A percentile compares a stretch with the other conserved stretches of the same genome.
Evolutionary conservation across 1,140 invertebrate species (phyloP).

Genomic region (Drosophila baimaii): DNA sequence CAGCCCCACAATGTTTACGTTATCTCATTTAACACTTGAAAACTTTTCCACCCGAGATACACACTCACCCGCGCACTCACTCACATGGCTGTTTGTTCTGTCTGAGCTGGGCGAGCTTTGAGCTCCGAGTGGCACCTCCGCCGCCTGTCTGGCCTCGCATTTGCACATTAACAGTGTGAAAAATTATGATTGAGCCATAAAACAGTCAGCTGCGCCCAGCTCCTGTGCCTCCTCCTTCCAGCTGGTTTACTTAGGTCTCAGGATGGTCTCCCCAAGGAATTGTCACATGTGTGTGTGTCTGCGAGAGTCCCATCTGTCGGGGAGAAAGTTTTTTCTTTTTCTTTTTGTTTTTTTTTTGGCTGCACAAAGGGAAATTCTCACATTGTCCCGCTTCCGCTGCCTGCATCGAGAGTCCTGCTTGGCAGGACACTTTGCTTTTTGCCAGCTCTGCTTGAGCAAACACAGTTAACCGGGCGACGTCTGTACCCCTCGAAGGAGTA

Average conservation of each 20-base stretch:
- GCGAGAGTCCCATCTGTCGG: slow-evolving; percentile 2
- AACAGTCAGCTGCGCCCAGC: slow-evolving; percentile 72
- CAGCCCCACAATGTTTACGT: slow-evolving; percentile 67
- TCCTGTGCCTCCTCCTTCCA: slow-evolving; percentile 7
- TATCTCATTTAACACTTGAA: slow-evolving; percentile 83
- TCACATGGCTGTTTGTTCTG: slow-evolving; percentile 21
- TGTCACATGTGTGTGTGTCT: slow-evolving; percentile 45
- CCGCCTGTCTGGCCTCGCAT: slow-evolving; percentile 53
- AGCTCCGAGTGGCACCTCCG: slow-evolving; percentile 30
- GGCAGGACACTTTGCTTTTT: slow-evolving; percentile 22
- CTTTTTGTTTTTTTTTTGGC: background rate
- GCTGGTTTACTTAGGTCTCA: slow-evolving; percentile 44
- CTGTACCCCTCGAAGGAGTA: slow-evolving; percentile 19
- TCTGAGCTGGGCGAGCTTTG: slow-evolving; percentile 2
- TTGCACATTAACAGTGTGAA: slow-evolving; percentile 82
- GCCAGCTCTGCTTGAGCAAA: slow-evolving; percentile 37
- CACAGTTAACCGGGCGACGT: slow-evolving; percentile 37
- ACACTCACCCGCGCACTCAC: slow-evolving; percentile 26
- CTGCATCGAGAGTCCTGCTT: slow-evolving; percentile 14
- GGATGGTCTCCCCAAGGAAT: slow-evolving; percentile 27
- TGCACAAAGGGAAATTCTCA: slow-evolving; percentile 63
- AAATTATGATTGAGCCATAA: slow-evolving; percentile 83
- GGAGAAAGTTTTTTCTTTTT: slow-evolving; percentile 17
- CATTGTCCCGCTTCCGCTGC: slow-evolving; percentile 63
- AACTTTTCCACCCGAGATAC: slow-evolving; percentile 62